A percentile compares a stretch with the other conserved stretches of the same genome.
phyloP scores from a whole-genome alignment of 2,113 vertebrate species.

The Tetrao urogallus region DNA sequence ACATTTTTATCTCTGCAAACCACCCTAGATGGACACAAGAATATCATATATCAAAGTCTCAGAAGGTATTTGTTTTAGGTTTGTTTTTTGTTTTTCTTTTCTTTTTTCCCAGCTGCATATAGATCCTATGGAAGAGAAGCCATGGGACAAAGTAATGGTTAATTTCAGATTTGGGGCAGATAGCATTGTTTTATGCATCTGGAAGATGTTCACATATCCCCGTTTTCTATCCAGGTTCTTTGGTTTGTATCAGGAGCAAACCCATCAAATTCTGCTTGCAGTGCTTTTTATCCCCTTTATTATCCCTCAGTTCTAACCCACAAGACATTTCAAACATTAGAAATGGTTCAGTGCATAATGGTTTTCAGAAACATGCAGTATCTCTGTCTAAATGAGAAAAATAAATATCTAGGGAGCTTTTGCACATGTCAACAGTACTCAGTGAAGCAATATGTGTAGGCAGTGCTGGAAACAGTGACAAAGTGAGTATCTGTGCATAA shows the following conservation, averaged over 20 bases:
- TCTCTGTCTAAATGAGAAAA: conserved; percentile 71
- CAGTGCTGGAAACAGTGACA: conserved; percentile 81
- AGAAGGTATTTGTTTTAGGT: fast-evolving
- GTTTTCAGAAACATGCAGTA: conserved; percentile 65
- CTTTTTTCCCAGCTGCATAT: not conserved
- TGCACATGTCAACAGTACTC: conserved; percentile 75
- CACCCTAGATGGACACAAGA: not conserved
- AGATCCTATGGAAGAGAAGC: not conserved
- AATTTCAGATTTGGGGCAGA: not conserved
- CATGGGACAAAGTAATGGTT: not conserved
- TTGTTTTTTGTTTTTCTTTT: not conserved
- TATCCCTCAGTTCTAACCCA: conserved; percentile 42
- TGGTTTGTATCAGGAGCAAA: not conserved
- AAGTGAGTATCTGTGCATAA: conserved; percentile 79
- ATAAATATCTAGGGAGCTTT: conserved; percentile 76
- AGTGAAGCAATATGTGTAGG: conserved; percentile 80
- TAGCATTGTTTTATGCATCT: not conserved
- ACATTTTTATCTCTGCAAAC: not conserved
- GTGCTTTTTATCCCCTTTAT: conserved; percentile 19
- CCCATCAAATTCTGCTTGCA: not conserved
- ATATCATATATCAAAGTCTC: not conserved
- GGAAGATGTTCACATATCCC: not conserved
- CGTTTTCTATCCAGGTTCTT: not conserved
- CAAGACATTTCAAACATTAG: conserved; percentile 44
- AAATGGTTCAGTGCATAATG: conserved; percentile 51